A percentile compares a stretch with the other conserved stretches of the same genome.
phyloP scores from a whole-genome alignment of 2,888 invertebrate species.

The Perithous albicinctus region DNA sequence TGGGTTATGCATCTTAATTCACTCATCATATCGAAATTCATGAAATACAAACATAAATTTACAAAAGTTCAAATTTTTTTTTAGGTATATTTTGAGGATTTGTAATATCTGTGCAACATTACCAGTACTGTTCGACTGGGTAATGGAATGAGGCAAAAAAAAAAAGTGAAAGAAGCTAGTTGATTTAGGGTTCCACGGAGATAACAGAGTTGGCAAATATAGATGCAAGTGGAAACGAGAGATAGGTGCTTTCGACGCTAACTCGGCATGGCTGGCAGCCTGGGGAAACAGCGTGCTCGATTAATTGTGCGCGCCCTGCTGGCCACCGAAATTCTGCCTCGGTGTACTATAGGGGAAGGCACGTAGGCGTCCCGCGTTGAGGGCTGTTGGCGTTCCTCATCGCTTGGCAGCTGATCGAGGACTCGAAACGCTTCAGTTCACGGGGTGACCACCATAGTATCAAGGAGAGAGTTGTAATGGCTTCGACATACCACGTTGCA shows the following conservation, averaged over 20 bases:
- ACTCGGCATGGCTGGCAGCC: slow-evolving; percentile 68
- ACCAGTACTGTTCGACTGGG: too few species aligned
- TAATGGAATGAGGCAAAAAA: background rate
- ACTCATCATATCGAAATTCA: too few species aligned
- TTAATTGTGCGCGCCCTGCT: slow-evolving; percentile 70
- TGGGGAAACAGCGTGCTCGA: slow-evolving; percentile 75
- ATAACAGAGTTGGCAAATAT: background rate
- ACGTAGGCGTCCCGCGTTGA: slow-evolving; percentile 8
- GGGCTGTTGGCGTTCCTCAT: slow-evolving; percentile 43
- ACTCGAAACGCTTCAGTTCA: slow-evolving; percentile 31
- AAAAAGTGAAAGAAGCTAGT: too few species aligned
- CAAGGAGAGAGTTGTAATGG: background rate
- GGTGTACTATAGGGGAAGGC: slow-evolving; percentile 27
- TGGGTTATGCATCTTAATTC: too few species aligned
- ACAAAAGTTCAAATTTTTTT: too few species aligned
- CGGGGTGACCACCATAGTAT: background rate
- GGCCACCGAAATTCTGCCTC: slow-evolving; percentile 43
- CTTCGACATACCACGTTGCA: background rate
- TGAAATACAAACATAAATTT: too few species aligned
- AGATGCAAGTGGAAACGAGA: background rate
- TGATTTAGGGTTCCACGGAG: background rate
- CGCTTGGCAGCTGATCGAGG: slow-evolving; percentile 44
- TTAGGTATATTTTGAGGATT: too few species aligned
- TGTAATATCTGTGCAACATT: too few species aligned
- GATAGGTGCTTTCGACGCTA: slow-evolving; percentile 54